Conservation (phyloP, 2,888 invertebrate genomes). For the Drepanosiphum platanoidis region DNA sequence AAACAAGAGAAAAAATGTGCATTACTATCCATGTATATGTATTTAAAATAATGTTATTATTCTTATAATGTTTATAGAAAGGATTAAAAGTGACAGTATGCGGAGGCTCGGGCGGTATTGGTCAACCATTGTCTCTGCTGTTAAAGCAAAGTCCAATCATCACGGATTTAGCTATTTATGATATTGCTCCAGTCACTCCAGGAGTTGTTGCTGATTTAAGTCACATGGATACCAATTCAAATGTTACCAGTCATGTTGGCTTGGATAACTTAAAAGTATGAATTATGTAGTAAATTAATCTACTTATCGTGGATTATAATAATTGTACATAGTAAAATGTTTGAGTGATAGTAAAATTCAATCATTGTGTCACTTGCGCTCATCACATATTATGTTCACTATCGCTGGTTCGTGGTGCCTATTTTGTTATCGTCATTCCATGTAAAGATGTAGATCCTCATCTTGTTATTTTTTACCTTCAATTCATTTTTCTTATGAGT, state of each 20-base stretch:
- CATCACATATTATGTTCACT: no score
- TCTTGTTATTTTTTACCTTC: no score
- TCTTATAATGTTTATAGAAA: conserved; percentile 66
- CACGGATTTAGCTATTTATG: conserved; percentile 86
- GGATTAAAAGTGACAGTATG: conserved; percentile 94
- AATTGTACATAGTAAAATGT: no score
- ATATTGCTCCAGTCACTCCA: conserved; percentile 88
- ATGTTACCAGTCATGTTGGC: conserved; percentile 80
- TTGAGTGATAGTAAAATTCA: no score
- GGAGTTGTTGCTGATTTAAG: conserved; percentile 98
- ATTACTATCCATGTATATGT: neutral
- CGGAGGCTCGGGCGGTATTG: conserved; percentile 97
- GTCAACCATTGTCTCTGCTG: conserved; percentile 92
- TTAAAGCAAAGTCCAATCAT: conserved; percentile 90
- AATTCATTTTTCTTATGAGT: no score
- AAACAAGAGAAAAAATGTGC: no score
- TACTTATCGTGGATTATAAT: no score
- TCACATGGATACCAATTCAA: conserved; percentile 91
- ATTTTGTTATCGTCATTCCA: no score
- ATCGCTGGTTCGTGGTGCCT: no score
- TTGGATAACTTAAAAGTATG: conserved; percentile 75
- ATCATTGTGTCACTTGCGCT: no score
- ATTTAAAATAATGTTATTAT: neutral
- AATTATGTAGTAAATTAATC: neutral
- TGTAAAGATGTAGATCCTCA: no score